Percentiles rank a stretch among this genome's conserved stretches.
These are phyloP conservation scores for Caenorhabditis latens DNA, from an alignment of 1,140 invertebrate species.

Conservation along the genomic window DNA sequence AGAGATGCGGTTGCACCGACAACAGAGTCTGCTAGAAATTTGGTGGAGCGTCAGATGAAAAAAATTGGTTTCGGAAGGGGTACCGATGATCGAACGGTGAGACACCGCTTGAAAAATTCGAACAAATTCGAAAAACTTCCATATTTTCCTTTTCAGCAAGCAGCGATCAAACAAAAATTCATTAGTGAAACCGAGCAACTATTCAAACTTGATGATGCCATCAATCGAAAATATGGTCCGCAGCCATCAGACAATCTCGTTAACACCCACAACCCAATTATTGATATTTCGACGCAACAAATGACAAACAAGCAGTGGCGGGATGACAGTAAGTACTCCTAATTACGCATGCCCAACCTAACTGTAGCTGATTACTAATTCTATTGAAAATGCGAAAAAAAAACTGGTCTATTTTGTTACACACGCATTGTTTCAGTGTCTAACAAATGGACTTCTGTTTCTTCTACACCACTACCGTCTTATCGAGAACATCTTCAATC, in stretches of 20 bases:
- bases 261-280: slow-evolving; percentile 1
- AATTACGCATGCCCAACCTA: neutral
- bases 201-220: slow-evolving; percentile 9
- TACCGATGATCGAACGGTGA: neutral
- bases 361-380: slow-evolving; percentile 4
- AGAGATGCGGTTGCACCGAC: neutral
- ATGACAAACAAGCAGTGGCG: slow-evolving; percentile 35
- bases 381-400: no score
- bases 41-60: slow-evolving; percentile 13
- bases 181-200: slow-evolving; percentile 35
- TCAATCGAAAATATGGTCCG: slow-evolving; percentile 8
- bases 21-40: neutral
- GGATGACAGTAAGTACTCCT: slow-evolving; percentile 28
- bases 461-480: slow-evolving; percentile 9
- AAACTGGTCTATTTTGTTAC: neutral
- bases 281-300: slow-evolving; percentile 48
- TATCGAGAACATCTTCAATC: slow-evolving; percentile 31
- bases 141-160: neutral
- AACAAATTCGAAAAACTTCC: no score
- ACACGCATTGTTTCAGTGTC: neutral
- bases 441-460: slow-evolving; percentile 12
- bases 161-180: slow-evolving; percentile 9
- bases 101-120: neutral
- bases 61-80: slow-evolving; percentile 8
- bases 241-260: slow-evolving; percentile 43